Evolutionary conservation across 2,113 vertebrate genomes (phyloP).

Genomic region (Forbesichthys papilliferus): DNA sequence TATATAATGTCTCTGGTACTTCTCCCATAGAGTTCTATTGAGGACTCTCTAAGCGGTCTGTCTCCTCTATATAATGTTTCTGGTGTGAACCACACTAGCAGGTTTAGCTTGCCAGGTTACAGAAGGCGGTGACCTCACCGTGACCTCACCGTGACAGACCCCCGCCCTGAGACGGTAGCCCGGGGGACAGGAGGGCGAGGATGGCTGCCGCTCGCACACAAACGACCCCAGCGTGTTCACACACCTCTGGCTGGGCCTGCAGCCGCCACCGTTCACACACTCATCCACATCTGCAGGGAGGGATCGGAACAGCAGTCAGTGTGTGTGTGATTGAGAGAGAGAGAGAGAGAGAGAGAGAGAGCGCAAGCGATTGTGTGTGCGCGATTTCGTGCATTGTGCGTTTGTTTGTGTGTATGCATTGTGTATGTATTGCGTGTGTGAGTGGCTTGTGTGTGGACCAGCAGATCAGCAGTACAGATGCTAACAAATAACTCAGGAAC

Average conservation of each 20-base stretch:
- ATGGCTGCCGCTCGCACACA: constrained; percentile 80
- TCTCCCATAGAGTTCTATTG: too few species aligned
- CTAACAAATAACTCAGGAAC: too few species aligned
- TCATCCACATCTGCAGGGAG: constrained; percentile 86
- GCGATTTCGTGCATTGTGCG: background rate
- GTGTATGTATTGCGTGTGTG: background rate
- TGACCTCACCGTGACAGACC: constrained; percentile 82
- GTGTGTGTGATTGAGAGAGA: background rate
- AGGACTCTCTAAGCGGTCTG: too few species aligned
- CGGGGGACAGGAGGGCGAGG: constrained; percentile 81
- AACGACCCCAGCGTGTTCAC: constrained; percentile 88
- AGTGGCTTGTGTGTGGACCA: background rate
- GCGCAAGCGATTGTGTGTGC: background rate
- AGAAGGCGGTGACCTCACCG: background rate
- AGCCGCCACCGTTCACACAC: constrained; percentile 83
- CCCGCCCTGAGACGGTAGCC: constrained; percentile 79
- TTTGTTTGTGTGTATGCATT: background rate
- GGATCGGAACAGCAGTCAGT: constrained; percentile 30
- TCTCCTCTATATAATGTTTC: background rate
- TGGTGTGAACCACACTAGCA: background rate
- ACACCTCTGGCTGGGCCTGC: constrained; percentile 81
- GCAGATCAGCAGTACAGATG: background rate
- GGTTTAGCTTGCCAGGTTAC: background rate
- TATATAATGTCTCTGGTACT: too few species aligned
- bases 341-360: background rate